Percentiles rank a stretch among this genome's conserved stretches.
Conservation (phyloP, 1,140 invertebrate species). For the Brachystomella parvula region DNA sequence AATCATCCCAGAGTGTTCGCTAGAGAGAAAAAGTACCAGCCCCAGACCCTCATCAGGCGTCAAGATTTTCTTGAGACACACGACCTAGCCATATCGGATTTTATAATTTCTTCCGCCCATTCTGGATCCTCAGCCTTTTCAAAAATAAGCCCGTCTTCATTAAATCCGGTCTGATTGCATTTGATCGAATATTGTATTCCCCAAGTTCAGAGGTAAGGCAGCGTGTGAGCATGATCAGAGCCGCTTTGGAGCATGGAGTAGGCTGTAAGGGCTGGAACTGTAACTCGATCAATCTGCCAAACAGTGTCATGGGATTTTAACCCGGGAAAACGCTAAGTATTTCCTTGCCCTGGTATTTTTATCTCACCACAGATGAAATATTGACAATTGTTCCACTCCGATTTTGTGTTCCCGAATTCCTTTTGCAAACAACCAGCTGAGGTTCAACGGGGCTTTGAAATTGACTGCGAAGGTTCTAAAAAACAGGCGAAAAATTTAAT, state of each 20-base stretch:
- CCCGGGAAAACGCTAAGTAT: no score
- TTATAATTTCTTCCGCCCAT: not conserved
- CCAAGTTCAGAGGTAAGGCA: conserved; percentile 14
- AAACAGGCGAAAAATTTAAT: conserved; percentile 8
- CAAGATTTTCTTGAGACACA: not conserved
- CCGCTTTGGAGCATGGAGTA: conserved; percentile 21
- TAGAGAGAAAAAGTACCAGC: conserved; percentile 3
- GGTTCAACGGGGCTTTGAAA: conserved; percentile 17
- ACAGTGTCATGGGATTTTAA: no score
- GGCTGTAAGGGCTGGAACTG: not conserved
- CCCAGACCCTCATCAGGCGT: not conserved
- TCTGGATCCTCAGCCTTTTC: not conserved
- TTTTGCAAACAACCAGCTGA: conserved; percentile 8
- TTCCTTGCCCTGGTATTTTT: no score
- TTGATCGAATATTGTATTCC: conserved; percentile 64
- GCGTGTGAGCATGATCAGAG: conserved; percentile 16
- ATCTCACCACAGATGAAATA: conserved; percentile 20
- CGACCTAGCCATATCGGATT: not conserved
- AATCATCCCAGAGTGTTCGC: not conserved
- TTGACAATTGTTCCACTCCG: conserved; percentile 19
- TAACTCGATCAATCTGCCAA: not conserved
- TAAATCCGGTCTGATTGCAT: conserved; percentile 52
- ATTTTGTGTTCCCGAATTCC: not conserved
- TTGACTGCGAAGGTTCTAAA: conserved; percentile 48
- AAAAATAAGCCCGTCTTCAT: not conserved